These are phyloP conservation scores for Chromoteleia sp. DNA, from an alignment of 2,888 invertebrate species.

Conservation along the genomic window DNA sequence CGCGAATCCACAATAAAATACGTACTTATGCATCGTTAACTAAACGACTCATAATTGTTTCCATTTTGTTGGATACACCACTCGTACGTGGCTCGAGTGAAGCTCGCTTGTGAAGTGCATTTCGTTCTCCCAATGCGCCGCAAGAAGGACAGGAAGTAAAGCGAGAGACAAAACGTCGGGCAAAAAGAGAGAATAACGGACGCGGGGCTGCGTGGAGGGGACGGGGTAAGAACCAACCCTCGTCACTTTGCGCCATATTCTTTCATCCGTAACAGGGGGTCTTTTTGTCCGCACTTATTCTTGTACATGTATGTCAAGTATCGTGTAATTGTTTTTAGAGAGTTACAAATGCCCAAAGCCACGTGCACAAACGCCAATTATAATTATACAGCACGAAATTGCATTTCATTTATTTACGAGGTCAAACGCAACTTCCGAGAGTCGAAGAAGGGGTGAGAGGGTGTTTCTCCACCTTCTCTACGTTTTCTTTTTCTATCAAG, in stretches of 20 bases:
- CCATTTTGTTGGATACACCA: conserved; percentile 57
- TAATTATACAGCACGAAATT: conserved; percentile 43
- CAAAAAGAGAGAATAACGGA: neutral
- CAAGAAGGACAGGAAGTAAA: conserved; percentile 35
- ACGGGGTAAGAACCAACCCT: conserved; percentile 20
- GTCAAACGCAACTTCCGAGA: conserved; percentile 23
- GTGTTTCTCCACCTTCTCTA: neutral
- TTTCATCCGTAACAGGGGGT: conserved; percentile 49
- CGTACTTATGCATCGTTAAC: conserved; percentile 60
- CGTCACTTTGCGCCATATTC: conserved; percentile 48
- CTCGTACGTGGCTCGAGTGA: conserved; percentile 53
- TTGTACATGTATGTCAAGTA: conserved; percentile 66
- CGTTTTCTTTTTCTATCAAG: no score
- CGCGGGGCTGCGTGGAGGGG: neutral
- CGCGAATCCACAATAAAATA: conserved; percentile 32
- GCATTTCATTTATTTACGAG: conserved; percentile 56
- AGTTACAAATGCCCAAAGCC: conserved; percentile 64
- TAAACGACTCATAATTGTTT: conserved; percentile 66
- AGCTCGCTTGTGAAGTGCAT: conserved; percentile 45
- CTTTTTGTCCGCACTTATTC: conserved; percentile 56
- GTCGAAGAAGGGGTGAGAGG: neutral
- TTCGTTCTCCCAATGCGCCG: conserved; percentile 34
- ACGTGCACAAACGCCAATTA: conserved; percentile 58
- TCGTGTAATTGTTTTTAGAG: conserved; percentile 66
- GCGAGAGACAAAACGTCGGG: conserved; percentile 40